A percentile compares a stretch with the other conserved stretches of the same genome.
phyloP scores from a whole-genome alignment of 2,797 vertebrate genomes.

The Potorous gilbertii region DNA sequence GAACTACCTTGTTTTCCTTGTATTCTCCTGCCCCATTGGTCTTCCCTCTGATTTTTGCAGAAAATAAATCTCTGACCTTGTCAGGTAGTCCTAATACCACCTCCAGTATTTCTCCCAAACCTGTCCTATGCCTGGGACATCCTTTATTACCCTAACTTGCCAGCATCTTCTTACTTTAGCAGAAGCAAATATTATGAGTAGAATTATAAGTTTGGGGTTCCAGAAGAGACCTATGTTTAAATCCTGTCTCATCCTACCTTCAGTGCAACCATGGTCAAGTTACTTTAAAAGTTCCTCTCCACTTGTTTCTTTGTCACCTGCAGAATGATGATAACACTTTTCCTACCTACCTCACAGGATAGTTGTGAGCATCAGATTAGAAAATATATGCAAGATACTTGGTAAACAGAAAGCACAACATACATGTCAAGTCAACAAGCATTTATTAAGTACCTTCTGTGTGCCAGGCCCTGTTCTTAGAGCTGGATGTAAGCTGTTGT shows the following conservation, averaged over 20 bases:
- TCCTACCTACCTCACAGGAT: background rate
- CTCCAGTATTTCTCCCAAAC: background rate
- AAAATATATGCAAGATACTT: background rate
- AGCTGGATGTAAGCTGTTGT: background rate
- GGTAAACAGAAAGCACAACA: background rate
- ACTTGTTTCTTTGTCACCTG: background rate
- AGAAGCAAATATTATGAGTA: background rate
- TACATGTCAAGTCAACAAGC: background rate
- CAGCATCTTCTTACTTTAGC: background rate
- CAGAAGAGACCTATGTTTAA: background rate
- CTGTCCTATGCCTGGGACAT: background rate
- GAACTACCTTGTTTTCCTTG: background rate
- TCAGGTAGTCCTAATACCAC: background rate
- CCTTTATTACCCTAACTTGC: background rate
- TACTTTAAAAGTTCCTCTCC: background rate
- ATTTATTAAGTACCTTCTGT: background rate
- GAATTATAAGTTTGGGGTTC: background rate
- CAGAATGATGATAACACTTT: background rate
- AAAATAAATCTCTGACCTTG: background rate
- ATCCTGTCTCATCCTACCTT: background rate
- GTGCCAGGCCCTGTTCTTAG: background rate
- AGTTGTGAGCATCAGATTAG: background rate
- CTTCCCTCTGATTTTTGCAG: background rate
- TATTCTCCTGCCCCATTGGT: background rate
- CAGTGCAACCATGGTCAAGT: background rate